These are phyloP conservation scores for Diplogasteroides magnus DNA, from an alignment of 1,140 invertebrate genomes.

Conservation along the genomic window DNA sequence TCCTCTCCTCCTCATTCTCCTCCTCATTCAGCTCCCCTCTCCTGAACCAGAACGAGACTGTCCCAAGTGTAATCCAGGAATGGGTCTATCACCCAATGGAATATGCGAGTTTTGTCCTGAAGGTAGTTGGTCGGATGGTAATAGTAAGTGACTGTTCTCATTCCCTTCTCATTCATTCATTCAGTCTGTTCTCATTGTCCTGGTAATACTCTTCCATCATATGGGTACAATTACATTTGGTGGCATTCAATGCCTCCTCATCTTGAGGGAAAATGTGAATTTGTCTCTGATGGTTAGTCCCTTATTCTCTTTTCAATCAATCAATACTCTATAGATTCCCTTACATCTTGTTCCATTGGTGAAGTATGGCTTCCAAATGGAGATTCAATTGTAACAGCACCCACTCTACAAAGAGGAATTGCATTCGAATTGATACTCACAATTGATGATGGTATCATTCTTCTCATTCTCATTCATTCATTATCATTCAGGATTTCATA, in stretches of 20 bases:
- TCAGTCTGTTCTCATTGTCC: constrained; percentile 60
- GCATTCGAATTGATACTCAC: constrained; percentile 49
- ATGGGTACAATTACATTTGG: constrained; percentile 59
- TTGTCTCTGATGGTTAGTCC: constrained; percentile 38
- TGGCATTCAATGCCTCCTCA: constrained; percentile 62
- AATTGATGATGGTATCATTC: constrained; percentile 6
- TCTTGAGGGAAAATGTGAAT: constrained; percentile 59
- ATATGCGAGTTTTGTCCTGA: constrained; percentile 58
- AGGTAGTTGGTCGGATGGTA: constrained; percentile 56
- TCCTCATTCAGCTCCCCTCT: constrained; percentile 52
- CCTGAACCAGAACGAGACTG: constrained; percentile 55
- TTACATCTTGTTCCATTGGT: constrained; percentile 36
- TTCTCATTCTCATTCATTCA: neutral
- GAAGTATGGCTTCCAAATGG: constrained; percentile 46
- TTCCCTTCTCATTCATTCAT: constrained; percentile 35
- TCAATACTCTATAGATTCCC: constrained; percentile 30
- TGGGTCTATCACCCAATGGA: constrained; percentile 56
- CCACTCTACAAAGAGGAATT: constrained; percentile 47
- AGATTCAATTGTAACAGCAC: constrained; percentile 50
- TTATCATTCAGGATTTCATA: constrained; percentile 39
- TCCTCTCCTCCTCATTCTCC: neutral
- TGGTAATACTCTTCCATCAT: constrained; percentile 61
- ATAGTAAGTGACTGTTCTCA: constrained; percentile 45
- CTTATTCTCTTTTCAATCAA: constrained; percentile 5
- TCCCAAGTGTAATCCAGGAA: constrained; percentile 64